Base-by-base conservation (phyloP, 2,888 invertebrate species). In the Sphecodes monilicornis region DNA sequence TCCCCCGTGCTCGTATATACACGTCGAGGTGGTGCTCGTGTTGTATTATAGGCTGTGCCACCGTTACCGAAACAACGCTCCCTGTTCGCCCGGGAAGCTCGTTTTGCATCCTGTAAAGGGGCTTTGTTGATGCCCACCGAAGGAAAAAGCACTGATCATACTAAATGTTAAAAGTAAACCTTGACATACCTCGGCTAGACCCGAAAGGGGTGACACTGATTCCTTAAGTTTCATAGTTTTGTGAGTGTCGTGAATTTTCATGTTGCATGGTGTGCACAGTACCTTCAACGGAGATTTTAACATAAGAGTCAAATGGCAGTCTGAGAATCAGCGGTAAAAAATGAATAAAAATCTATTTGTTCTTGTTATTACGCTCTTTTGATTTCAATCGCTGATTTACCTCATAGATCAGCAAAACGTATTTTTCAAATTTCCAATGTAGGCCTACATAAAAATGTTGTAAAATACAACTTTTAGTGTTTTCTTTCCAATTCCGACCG, bases 1-100 rank as follows among this genome's bases (percentile, higher is more conserved):
- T 90, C 86, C 84, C 69, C 73, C 82, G 78, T 73, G 84, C 86
- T 85, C 88, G 88, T 87, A 87, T 86, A 87, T 87, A 86, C 90
- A 80, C 77, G 81, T 69, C 74, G 85, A 82, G 85, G 71, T 74
- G 74, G 85, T 82, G 84, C 81, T 75, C 83, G 80, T 89, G 83
- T 89, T 82, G 88, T 86, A 90, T 90, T 90, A 90, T 88, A 82
- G 86, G 82, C 83, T 82, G 75, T 77, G 72, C 75, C 74, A 80
- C 69, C 85, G 85, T 82, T 78, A 80, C 79, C 86, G 88, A 88
- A 86, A 86, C 86, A 88, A 79, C 86, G 80, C 74, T 81, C 81
- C 86, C 79, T 83, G 86, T 84, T 87, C 71, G 72, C 86, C 70
- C 29, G 76, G 74, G 76, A 69, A 72, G 86, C 76, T 76, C 78